These are phyloP conservation scores for Brachionus plicatilis DNA, from an alignment of 1,140 invertebrate genomes.

Conservation along the genomic window DNA sequence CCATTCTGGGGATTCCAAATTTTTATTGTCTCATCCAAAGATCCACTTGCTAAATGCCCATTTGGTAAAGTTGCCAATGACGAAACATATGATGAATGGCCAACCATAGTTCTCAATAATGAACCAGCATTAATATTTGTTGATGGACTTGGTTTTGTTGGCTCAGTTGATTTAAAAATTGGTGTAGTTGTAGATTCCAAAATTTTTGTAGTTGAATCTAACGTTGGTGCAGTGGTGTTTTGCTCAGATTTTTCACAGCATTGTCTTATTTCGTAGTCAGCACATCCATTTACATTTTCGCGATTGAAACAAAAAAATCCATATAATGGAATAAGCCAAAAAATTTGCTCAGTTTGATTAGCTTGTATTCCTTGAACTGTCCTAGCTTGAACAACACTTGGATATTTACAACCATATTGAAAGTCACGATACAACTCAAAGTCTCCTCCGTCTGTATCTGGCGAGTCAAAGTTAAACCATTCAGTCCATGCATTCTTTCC, in stretches of 20 bases:
- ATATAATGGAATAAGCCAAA: neutral
- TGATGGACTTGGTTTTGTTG: neutral
- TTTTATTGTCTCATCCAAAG: no score
- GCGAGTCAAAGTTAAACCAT: constrained; percentile 1
- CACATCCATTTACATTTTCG: neutral
- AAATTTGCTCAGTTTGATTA: neutral
- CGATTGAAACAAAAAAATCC: constrained; percentile 29
- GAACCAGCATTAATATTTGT: neutral
- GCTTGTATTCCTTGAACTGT: neutral
- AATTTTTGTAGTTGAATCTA: neutral
- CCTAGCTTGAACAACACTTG: neutral
- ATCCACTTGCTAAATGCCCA: no score
- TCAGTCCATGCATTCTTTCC: constrained; percentile 7
- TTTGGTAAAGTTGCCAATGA: no score
- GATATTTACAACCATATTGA: neutral
- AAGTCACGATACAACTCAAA: neutral
- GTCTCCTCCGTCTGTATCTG: constrained; percentile 20
- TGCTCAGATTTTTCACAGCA: neutral
- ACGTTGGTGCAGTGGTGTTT: neutral
- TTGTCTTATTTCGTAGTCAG: constrained; percentile 19
- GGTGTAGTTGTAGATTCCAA: neutral
- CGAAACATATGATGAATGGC: no score
- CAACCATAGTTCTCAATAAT: no score
- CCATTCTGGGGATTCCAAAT: no score
- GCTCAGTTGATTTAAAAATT: neutral